Evolutionary conservation across 2,797 vertebrate genomes (phyloP).

Genomic region (Harpagifer antarcticus): DNA sequence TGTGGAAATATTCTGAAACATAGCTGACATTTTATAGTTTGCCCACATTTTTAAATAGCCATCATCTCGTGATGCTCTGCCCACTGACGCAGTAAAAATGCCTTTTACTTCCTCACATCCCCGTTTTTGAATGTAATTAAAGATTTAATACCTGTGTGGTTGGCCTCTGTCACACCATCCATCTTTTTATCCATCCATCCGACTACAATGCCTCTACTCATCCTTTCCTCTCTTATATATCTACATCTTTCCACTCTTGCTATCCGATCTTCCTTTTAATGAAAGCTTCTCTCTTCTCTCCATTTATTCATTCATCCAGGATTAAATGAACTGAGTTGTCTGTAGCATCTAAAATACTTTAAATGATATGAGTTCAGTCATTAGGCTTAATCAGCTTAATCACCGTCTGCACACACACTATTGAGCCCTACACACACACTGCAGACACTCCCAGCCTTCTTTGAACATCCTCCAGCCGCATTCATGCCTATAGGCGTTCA

Average conservation of each 20-base stretch:
- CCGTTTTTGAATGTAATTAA: constrained; percentile 61
- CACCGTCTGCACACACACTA: constrained; percentile 14
- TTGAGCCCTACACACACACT: constrained; percentile 22
- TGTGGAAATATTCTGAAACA: neutral
- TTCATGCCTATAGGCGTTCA: constrained; percentile 49
- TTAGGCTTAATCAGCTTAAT: neutral
- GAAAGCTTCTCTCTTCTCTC: constrained; percentile 3
- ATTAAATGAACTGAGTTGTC: constrained; percentile 29
- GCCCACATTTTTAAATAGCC: constrained; percentile 1
- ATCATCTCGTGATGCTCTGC: constrained; percentile 20
- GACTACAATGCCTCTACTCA: neutral
- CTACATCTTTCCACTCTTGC: neutral
- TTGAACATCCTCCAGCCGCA: constrained; percentile 45
- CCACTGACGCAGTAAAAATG: constrained; percentile 39
- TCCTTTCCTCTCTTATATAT: neutral
- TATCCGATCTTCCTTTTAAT: constrained; percentile 28
- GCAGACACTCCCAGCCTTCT: constrained; percentile 38
- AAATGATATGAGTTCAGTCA: constrained; percentile 29
- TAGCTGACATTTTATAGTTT: constrained; percentile 5
- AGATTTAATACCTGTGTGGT: constrained; percentile 52
- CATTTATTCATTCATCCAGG: constrained; percentile 4
- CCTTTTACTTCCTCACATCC: constrained; percentile 27
- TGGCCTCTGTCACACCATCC: constrained; percentile 47
- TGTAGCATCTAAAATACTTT: constrained; percentile 28
- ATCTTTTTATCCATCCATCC: constrained; percentile 25